These are phyloP conservation scores for Hydrozoanthus gracilis DNA, from an alignment of 92 coral and sea anemone genomes.

Conservation along the genomic window DNA sequence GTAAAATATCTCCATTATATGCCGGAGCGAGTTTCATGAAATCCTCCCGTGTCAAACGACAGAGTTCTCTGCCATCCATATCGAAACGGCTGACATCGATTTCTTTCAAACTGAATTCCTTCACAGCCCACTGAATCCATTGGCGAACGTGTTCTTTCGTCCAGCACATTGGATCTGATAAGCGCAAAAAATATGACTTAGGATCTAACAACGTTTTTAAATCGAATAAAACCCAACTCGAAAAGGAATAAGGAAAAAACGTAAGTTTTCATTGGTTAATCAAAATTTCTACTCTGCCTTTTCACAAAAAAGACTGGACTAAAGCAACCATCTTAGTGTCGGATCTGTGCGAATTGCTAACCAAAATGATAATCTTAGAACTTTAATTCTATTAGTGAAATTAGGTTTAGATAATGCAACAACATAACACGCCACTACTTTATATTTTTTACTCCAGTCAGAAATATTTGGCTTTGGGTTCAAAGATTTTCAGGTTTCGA, in stretches of 20 bases:
- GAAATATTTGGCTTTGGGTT: not conserved
- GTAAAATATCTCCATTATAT: constrained; percentile 95
- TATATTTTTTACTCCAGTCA: not conserved
- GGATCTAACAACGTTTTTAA: not conserved
- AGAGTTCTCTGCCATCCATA: constrained; percentile 94
- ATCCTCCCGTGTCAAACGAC: constrained; percentile 92
- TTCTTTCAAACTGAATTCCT: constrained; percentile 96
- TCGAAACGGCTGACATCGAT: constrained; percentile 95
- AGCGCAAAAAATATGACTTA: not conserved
- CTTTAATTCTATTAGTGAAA: too few relatives aligned
- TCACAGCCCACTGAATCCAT: constrained; percentile 99
- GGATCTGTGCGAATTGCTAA: too few relatives aligned
- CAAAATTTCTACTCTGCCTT: not conserved
- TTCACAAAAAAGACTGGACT: too few relatives aligned
- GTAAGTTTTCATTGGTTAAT: not conserved
- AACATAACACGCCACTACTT: too few relatives aligned
- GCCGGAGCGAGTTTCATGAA: constrained; percentile 99
- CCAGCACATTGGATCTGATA: constrained; percentile 97
- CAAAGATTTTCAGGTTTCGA: constrained; percentile 14
- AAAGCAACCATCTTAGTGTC: too few relatives aligned
- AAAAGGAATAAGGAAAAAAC: not conserved
- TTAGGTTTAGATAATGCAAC: too few relatives aligned
- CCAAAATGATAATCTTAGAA: too few relatives aligned
- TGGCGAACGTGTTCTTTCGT: constrained; percentile 97
- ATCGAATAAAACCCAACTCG: not conserved